A percentile compares a stretch with the other conserved stretches of the same genome.
Evolutionary conservation across 1,140 invertebrate genomes (phyloP).

Genomic region (Sitophilus oryzae): DNA sequence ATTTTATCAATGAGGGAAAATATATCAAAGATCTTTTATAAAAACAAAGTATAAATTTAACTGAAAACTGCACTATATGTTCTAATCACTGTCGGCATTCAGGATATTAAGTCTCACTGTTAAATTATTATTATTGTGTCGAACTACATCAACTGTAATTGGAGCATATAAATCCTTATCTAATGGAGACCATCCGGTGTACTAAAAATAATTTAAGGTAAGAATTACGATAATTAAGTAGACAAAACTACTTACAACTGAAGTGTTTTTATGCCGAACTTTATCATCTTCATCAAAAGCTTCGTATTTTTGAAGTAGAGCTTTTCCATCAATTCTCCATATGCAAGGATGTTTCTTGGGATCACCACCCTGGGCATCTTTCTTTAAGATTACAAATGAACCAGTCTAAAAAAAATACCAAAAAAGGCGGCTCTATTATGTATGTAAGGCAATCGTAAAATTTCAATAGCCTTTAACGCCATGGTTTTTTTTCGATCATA

Average conservation of each 20-base stretch:
- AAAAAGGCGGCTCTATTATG: too few species aligned
- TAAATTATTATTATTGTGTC: slow-evolving; percentile 32
- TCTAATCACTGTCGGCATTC: slow-evolving; percentile 36
- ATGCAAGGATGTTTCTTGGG: slow-evolving; percentile 43
- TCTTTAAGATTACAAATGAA: slow-evolving; percentile 40
- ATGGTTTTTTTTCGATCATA: too few species aligned
- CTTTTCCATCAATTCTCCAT: slow-evolving; percentile 77
- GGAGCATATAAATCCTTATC: slow-evolving; percentile 40
- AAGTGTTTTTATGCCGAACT: slow-evolving; percentile 67
- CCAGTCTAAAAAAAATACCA: slow-evolving; percentile 40
- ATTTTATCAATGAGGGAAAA: too few species aligned
- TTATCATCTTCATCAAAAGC: slow-evolving; percentile 64
- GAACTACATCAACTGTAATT: slow-evolving; percentile 32
- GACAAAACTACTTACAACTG: slow-evolving; percentile 53
- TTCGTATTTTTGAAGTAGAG: slow-evolving; percentile 69
- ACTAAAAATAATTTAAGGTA: slow-evolving; percentile 30
- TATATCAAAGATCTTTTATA: too few species aligned
- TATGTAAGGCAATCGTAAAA: too few species aligned
- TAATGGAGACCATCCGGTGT: slow-evolving; percentile 42
- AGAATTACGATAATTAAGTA: not conserved
- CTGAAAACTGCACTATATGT: too few species aligned
- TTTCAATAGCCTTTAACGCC: too few species aligned
- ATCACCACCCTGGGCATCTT: slow-evolving; percentile 40
- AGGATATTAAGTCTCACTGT: slow-evolving; percentile 35
- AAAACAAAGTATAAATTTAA: too few species aligned